These are phyloP conservation scores for Coregonus sp. DNA, from an alignment of 2,797 vertebrate species.

Conservation along the genomic window DNA sequence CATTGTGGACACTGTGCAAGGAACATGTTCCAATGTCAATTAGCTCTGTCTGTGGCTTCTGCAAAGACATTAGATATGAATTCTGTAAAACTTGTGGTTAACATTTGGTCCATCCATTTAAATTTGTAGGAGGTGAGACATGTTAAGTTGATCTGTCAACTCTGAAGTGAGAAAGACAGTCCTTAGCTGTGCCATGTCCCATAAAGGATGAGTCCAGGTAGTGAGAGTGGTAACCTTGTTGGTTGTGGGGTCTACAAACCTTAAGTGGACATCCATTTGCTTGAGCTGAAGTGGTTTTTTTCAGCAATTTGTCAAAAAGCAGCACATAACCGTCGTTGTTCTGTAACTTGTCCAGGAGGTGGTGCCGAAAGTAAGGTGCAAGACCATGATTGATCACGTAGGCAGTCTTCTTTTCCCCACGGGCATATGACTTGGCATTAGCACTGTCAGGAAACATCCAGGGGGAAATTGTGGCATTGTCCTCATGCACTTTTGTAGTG, in stretches of 20 bases:
- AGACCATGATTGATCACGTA: background rate
- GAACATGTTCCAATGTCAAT: background rate
- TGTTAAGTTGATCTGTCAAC: background rate
- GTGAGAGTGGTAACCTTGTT: background rate
- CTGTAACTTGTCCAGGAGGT: background rate
- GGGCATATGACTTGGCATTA: background rate
- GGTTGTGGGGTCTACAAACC: background rate
- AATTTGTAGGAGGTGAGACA: background rate
- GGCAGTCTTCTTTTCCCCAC: background rate
- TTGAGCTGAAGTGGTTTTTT: background rate
- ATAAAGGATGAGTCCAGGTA: no score
- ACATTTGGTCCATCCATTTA: background rate
- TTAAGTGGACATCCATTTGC: background rate
- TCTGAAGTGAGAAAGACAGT: no score
- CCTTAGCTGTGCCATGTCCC: no score
- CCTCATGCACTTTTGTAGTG: constrained; percentile 4
- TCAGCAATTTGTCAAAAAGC: background rate
- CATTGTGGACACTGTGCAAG: background rate
- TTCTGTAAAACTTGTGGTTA: background rate
- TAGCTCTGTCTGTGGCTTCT: background rate
- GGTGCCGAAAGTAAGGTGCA: no score
- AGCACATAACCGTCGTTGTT: background rate
- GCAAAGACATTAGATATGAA: background rate
- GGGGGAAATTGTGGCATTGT: background rate
- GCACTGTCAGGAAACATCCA: background rate